These are phyloP conservation scores for Dicrostonyx torquatus DNA, from an alignment of 2,797 vertebrate species.

Conservation along the genomic window DNA sequence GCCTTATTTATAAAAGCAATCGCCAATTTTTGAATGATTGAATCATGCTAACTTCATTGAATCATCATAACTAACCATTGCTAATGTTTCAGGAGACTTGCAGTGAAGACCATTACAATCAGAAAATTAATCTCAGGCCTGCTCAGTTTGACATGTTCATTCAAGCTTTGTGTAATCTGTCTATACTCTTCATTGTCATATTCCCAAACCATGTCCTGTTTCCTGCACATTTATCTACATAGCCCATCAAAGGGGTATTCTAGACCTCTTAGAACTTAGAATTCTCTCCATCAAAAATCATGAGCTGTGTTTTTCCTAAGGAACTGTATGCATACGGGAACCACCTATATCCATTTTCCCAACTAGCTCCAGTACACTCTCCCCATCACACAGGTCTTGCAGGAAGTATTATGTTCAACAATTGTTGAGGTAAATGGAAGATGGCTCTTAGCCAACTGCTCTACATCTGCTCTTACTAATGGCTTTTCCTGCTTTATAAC, in stretches of 20 bases:
- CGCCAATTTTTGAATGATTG: background rate
- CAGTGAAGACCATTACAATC: background rate
- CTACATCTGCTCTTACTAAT: conserved; percentile 3
- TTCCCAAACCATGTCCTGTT: background rate
- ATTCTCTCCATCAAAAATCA: background rate
- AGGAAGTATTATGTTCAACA: background rate
- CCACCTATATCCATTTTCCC: background rate
- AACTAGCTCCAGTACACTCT: background rate
- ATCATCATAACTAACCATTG: conserved; percentile 47
- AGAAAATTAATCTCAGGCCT: background rate
- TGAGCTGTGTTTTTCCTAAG: background rate
- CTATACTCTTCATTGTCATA: background rate
- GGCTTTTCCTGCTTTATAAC: background rate
- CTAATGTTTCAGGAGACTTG: background rate
- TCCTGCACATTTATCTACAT: background rate
- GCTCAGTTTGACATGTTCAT: background rate
- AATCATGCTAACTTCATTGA: background rate
- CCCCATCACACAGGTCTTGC: background rate
- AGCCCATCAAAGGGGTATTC: background rate
- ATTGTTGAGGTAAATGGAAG: background rate
- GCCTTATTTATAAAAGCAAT: background rate
- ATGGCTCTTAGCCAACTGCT: background rate
- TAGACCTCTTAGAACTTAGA: background rate
- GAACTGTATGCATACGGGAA: background rate
- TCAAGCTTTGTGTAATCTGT: background rate